Conservation (phyloP, 2,888 invertebrate species). For the Mellilla xanthometata region DNA sequence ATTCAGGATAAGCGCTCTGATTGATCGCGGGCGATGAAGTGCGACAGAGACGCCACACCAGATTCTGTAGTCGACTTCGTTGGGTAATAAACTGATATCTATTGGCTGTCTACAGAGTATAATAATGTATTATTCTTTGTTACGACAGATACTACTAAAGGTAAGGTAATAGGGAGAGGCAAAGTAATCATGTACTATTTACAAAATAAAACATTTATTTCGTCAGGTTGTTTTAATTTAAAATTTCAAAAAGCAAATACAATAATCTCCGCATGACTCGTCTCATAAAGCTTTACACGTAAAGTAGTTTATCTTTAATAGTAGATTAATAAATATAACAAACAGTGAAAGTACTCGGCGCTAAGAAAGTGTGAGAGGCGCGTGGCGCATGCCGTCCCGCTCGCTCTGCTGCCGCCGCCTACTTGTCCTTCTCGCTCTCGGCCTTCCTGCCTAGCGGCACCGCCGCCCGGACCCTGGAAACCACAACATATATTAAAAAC, state of each 20-base stretch:
- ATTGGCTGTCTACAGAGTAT: too few species aligned
- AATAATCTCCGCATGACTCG: slow-evolving; percentile 80
- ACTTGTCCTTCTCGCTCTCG: slow-evolving; percentile 86
- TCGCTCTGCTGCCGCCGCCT: slow-evolving; percentile 15
- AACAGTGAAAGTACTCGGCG: slow-evolving; percentile 67
- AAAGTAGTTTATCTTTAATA: slow-evolving; percentile 73
- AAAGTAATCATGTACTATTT: slow-evolving; percentile 2
- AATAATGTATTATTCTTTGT: too few species aligned
- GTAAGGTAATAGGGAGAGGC: not conserved
- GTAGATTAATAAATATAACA: slow-evolving; percentile 78
- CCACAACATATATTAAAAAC: too few species aligned
- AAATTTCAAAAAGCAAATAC: slow-evolving; percentile 83
- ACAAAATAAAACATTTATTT: slow-evolving; percentile 49
- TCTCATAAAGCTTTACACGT: slow-evolving; percentile 81
- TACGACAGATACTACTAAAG: too few species aligned
- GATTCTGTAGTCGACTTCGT: too few species aligned
- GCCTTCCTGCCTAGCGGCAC: slow-evolving; percentile 94
- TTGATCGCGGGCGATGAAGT: too few species aligned
- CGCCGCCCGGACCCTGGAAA: slow-evolving; percentile 91
- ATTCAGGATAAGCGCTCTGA: too few species aligned
- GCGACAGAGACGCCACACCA: too few species aligned
- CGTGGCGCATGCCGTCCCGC: slow-evolving; percentile 57
- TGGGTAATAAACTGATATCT: too few species aligned
- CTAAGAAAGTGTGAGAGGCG: slow-evolving; percentile 65
- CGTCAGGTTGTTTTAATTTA: slow-evolving; percentile 80